A percentile compares a stretch with the other conserved stretches of the same genome.
phyloP scores from a whole-genome alignment of 2,113 vertebrate species.

The Malaclemys terrapin region DNA sequence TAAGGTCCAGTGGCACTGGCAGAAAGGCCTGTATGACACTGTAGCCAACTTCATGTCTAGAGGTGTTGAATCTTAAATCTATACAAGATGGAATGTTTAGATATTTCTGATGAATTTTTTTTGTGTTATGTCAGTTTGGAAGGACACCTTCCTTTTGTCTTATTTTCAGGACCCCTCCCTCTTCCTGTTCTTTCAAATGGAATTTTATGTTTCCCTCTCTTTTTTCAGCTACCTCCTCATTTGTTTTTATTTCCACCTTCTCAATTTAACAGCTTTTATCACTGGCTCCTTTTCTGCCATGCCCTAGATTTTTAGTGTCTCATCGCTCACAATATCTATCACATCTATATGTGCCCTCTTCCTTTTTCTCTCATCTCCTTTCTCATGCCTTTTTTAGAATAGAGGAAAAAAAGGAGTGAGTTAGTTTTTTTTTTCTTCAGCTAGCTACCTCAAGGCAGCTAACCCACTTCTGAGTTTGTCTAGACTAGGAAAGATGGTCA shows the following conservation, averaged over 20 bases:
- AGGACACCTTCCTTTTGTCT: not conserved
- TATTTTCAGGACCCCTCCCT: not conserved
- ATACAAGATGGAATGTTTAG: not conserved
- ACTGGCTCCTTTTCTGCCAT: not conserved
- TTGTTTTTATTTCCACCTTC: not conserved
- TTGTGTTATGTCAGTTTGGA: not conserved
- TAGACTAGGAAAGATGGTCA: not conserved
- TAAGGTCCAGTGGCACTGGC: not conserved
- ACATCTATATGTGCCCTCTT: not conserved
- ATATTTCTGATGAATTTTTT: not conserved
- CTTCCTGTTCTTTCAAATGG: not conserved
- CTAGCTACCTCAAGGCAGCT: not conserved
- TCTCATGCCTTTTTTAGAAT: not conserved
- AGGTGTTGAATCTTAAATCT: not conserved
- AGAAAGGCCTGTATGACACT: fast-evolving
- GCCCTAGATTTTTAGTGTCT: not conserved
- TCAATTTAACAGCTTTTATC: not conserved
- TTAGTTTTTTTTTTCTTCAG: not conserved
- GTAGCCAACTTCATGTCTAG: not conserved
- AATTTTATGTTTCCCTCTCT: not conserved
- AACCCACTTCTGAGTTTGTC: not conserved
- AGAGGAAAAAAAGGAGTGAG: not conserved
- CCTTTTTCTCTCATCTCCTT: not conserved
- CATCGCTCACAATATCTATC: not conserved
- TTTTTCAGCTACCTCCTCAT: not conserved